These are phyloP conservation scores for Zophobas morio DNA, from an alignment of 1,140 invertebrate genomes.

Conservation along the genomic window DNA sequence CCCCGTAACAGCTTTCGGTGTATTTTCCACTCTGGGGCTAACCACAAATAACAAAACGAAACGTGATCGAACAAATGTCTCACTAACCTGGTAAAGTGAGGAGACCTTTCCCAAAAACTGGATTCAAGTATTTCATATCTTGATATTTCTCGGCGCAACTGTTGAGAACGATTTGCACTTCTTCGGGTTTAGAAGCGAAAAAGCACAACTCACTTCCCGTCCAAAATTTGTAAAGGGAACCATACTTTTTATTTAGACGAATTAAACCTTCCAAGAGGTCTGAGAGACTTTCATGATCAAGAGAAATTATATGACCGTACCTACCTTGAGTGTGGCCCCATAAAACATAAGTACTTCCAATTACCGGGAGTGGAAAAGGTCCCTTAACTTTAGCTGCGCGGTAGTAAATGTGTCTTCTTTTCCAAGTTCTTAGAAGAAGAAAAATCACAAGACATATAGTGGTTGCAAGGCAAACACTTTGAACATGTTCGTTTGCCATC, in stretches of 20 bases:
- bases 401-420: no score
- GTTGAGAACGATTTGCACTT: slow-evolving; percentile 39
- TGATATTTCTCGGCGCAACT: slow-evolving; percentile 16
- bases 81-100: slow-evolving; percentile 30
- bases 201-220: slow-evolving; percentile 22
- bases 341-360: neutral
- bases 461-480: no score
- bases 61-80: neutral
- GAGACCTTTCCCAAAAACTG: slow-evolving; percentile 33
- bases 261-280: no score
- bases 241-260: neutral
- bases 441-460: no score
- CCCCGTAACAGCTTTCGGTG: slow-evolving; percentile 57
- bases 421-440: no score
- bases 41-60: neutral
- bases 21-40: slow-evolving; percentile 53
- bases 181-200: slow-evolving; percentile 13
- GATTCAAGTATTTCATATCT: neutral
- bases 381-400: neutral
- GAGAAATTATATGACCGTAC: neutral
- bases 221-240: slow-evolving; percentile 19
- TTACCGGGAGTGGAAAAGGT: neutral
- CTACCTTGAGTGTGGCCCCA: neutral
- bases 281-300: no score
- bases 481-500: no score